Percentiles rank a stretch among this genome's conserved stretches.
Evolutionary conservation across 92 coral and sea anemone species (phyloP).

Genomic region (Pocillopora grandis): DNA sequence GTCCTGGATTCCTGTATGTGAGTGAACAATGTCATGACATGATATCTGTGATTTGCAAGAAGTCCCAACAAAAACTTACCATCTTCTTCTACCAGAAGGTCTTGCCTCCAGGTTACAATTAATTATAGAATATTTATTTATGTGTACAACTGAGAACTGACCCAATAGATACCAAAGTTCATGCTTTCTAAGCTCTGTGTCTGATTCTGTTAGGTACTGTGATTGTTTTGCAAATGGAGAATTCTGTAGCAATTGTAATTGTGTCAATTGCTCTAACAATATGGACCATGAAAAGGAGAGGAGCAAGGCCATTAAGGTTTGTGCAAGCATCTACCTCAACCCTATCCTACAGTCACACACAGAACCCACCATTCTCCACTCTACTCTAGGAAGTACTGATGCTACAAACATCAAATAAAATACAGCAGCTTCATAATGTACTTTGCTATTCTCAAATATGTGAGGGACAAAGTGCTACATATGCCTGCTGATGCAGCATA

Average conservation of each 20-base stretch:
- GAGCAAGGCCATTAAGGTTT: constrained; percentile 97
- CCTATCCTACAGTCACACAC: not conserved
- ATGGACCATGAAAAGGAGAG: constrained; percentile 97
- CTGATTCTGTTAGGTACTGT: constrained; percentile 73
- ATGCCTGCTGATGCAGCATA: too few relatives aligned
- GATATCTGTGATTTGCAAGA: too few relatives aligned
- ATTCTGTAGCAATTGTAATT: constrained; percentile 97
- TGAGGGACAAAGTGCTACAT: too few relatives aligned
- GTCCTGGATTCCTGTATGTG: too few relatives aligned
- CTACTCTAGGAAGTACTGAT: not conserved
- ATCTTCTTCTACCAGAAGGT: not conserved
- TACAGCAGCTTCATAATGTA: too few relatives aligned
- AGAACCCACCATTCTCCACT: not conserved
- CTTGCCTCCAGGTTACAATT: too few relatives aligned
- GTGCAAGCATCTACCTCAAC: not conserved
- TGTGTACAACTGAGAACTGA: not conserved
- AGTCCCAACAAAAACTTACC: not conserved
- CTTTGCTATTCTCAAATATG: too few relatives aligned
- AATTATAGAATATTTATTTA: too few relatives aligned
- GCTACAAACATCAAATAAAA: too few relatives aligned
- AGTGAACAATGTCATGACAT: too few relatives aligned
- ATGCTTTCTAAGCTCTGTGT: not conserved
- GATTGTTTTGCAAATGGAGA: constrained; percentile 99
- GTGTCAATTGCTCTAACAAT: constrained; percentile 91
- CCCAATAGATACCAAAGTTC: not conserved